Base-by-base conservation (phyloP, 1,140 invertebrate species). In the Bombus pyrosoma region DNA sequence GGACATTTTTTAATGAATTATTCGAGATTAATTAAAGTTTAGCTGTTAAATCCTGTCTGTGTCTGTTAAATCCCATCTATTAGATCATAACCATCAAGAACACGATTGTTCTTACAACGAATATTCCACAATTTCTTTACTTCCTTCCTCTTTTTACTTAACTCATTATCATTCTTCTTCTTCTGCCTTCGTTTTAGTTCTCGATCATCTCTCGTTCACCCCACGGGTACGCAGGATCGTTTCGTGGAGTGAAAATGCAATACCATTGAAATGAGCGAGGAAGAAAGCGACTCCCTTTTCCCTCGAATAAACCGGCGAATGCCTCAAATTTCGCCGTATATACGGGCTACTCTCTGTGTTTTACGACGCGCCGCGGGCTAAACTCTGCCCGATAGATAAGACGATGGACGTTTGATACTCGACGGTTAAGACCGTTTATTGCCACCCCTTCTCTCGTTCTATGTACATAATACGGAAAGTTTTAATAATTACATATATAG, bases 241-340 rank as follows among this genome's bases (percentile, higher is more conserved):
- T 76, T 83, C 69, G 80, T 83, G 82, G 83, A 91, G 86, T 83
- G 84, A 86, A 93, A 93, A 92, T 89, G 85, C 89, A 91, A 92
- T 90, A 87, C 81, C 86, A 71, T 69, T 57, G 85, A 82, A 83
- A 77, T 83, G 66, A 53, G 28, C 43, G 72, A 53, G 78, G 64
- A 77, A 82, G 80, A 53, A 5, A 53, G 5, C 87, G 77, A 76
- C 66, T 64, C 69, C 66, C 76, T 43, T 83, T 79, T 85, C 59
- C 39, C 66, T 41, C 37, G 64, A 41, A 72, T 77, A 87, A 88
- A 89, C 87, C 85, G 68, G 28, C 34, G 71, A 88, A 87, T 90
- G 47, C 87, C 43, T 71, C 82, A 83, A 85, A 89, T 84, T 88
- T 76, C 53, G 59, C 76, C 72, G 84, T 88, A 72, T 79, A 71